phyloP scores from a whole-genome alignment of 35 echinoderm and acorn worm species.

The Ptychodera flava region DNA sequence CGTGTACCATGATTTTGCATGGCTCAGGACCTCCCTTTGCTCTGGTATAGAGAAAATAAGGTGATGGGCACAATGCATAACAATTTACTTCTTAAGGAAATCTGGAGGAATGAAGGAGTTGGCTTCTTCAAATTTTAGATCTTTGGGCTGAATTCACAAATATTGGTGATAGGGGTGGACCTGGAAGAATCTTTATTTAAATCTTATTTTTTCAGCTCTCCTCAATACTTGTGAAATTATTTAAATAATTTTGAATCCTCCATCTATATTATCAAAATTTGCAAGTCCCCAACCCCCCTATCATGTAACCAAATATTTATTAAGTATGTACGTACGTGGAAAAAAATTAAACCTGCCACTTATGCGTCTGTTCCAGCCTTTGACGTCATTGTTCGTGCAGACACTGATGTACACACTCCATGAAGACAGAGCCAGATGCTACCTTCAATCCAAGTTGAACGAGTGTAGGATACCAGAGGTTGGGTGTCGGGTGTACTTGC shows the following conservation, averaged over 20 bases:
- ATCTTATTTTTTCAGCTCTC: neutral
- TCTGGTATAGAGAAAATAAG: neutral
- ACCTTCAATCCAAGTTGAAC: neutral
- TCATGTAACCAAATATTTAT: no score
- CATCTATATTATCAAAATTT: no score
- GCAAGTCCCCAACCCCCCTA: no score
- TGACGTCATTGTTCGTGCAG: constrained; percentile 31
- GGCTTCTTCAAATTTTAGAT: neutral
- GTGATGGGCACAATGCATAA: neutral
- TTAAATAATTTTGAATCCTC: no score
- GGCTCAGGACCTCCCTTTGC: neutral
- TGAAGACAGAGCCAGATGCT: constrained; percentile 7
- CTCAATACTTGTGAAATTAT: neutral
- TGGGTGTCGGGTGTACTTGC: neutral
- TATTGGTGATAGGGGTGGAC: no score
- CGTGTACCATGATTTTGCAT: neutral
- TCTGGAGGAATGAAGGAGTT: neutral
- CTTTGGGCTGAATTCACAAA: no score
- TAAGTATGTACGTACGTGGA: no score
- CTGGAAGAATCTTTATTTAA: no score
- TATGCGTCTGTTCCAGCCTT: constrained; percentile 27
- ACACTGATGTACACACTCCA: constrained; percentile 26
- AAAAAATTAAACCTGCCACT: no score
- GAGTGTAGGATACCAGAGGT: neutral
- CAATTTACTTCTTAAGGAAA: neutral